Evolutionary conservation across 2,113 vertebrate species (phyloP), one percentile per base, ranked within the genome.

Genomic region (Leptosomus discolor): DNA sequence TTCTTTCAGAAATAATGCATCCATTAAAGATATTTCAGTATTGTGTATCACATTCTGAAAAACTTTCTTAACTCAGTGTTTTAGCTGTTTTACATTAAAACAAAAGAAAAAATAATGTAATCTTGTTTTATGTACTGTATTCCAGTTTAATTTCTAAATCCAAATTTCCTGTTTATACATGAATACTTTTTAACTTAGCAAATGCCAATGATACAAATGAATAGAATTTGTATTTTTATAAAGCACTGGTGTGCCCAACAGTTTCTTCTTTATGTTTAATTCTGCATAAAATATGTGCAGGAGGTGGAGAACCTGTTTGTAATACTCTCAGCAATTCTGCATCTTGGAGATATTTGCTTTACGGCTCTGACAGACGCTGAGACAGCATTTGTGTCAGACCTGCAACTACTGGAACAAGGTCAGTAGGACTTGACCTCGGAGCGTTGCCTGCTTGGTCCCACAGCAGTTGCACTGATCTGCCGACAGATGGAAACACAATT

Each of bases 391-490:
- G 98, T 99, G 58, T 98, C 99, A n/a, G 99, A 99, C 98, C 98
- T 98, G 95, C 99, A 99, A 98, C 98, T 99, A 20, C 98, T 99
- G 92, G 99, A 99, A 39, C 98, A 98, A 99, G 99, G 99, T 99
- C 97, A 98, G 99, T 97, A 53, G 85, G 56, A 65, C 4, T 2
- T 11, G 39, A 39, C 80, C 90, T 67, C 26, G 57, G 24, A 27
- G 39, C 22, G 0, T 20, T 0, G 0, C 41, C 64, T 48, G 27
- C 74, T 26, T 4, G 5, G 11, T 39, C 50, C 57, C 30, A 2
- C 6, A 4, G 58, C 24, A 78, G n/a, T 84, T 89, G 37, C 19
- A 0, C 37, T 32, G 8, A 15, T 2, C 15, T 6, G 36, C 89
- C 89, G 2, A 60, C 79, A 98, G 97, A 80, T 95, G 97, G 97